phyloP scores from a whole-genome alignment of 2,888 invertebrate species.

The Epirrhoe tristata region DNA sequence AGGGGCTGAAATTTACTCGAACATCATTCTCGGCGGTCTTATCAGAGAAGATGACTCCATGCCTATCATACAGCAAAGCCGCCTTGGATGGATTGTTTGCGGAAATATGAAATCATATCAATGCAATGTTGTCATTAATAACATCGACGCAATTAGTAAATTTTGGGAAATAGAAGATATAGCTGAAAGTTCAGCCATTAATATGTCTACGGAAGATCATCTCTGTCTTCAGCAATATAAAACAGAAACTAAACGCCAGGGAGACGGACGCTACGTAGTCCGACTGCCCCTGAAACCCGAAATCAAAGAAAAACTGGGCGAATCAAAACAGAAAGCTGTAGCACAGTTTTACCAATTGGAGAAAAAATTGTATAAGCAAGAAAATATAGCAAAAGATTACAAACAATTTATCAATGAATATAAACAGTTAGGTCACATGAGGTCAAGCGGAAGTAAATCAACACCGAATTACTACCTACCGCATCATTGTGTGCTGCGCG shows the following conservation, averaged over 20 bases:
- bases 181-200: no score
- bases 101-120: conserved; percentile 5
- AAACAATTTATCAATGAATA: conserved; percentile 6
- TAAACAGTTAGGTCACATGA: conserved; percentile 15
- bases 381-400: conserved; percentile 6
- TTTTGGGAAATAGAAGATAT: no score
- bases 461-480: conserved; percentile 27
- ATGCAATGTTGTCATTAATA: neutral
- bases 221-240: conserved; percentile 17
- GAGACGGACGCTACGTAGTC: conserved; percentile 22
- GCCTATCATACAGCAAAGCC: neutral
- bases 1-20: neutral
- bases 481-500: conserved; percentile 38
- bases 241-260: conserved; percentile 19
- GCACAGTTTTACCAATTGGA: conserved; percentile 27
- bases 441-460: conserved; percentile 3
- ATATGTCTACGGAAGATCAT: no score
- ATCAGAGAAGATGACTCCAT: conserved; percentile 1
- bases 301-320: conserved; percentile 16
- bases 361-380: no score
- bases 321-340: conserved; percentile 25
- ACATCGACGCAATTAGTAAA: no score
- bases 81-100: conserved; percentile 1
- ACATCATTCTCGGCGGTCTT: conserved; percentile 1
- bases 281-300: conserved; percentile 20